These are phyloP conservation scores for Polyploca ridens DNA, from an alignment of 2,888 invertebrate species.

Conservation along the genomic window DNA sequence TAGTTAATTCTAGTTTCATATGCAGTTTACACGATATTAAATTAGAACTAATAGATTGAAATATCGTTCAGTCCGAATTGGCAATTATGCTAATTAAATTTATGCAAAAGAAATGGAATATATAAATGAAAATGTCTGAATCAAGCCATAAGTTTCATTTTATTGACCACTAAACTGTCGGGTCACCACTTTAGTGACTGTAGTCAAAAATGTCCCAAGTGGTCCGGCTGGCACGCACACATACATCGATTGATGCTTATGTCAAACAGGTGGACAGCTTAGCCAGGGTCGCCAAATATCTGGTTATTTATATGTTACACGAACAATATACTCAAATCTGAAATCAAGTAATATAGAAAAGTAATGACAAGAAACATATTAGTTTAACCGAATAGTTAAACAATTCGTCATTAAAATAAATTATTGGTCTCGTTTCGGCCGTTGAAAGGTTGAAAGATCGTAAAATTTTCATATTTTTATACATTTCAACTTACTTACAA, in stretches of 20 bases:
- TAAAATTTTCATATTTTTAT: too few species aligned
- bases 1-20: not conserved
- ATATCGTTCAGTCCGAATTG: not conserved
- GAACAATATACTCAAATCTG: not conserved
- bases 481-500: too few species aligned
- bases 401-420: too few species aligned
- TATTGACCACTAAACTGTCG: constrained; percentile 9
- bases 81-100: constrained; percentile 4
- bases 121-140: not conserved
- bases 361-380: too few species aligned
- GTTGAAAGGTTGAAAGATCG: too few species aligned
- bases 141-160: not conserved
- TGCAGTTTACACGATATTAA: not conserved
- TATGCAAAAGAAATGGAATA: constrained; percentile 9
- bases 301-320: not conserved
- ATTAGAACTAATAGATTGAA: not conserved
- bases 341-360: too few species aligned
- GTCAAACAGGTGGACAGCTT: not conserved
- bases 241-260: not conserved
- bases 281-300: constrained; percentile 9
- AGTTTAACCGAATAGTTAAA: too few species aligned
- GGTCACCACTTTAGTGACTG: not conserved
- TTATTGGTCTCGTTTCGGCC: too few species aligned
- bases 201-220: constrained; percentile 8
- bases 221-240: not conserved